These are phyloP conservation scores for Penaeus chinensis DNA, from an alignment of 1,140 invertebrate species.

Conservation along the genomic window DNA sequence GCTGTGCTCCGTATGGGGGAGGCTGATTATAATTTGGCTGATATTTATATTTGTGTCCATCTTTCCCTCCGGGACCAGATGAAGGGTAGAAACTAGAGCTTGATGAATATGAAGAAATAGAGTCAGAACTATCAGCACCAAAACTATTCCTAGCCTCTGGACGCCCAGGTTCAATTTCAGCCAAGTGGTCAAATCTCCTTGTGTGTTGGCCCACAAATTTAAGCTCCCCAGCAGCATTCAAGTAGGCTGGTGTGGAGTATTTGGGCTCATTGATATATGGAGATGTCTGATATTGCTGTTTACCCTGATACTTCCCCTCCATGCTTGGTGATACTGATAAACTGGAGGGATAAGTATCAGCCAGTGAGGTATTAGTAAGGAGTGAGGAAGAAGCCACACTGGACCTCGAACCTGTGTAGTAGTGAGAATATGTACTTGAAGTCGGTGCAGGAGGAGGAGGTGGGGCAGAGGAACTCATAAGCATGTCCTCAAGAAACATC, in stretches of 20 bases:
- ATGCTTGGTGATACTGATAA: conserved; percentile 46
- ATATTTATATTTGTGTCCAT: conserved; percentile 53
- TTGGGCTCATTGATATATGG: conserved; percentile 59
- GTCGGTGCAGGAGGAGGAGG: conserved; percentile 62
- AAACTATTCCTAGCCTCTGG: conserved; percentile 55
- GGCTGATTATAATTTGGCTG: conserved; percentile 38
- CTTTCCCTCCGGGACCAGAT: conserved; percentile 58
- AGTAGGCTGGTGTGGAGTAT: conserved; percentile 57
- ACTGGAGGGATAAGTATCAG: conserved; percentile 50
- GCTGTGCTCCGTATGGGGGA: conserved; percentile 37
- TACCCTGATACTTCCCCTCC: conserved; percentile 40
- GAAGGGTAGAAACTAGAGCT: conserved; percentile 63
- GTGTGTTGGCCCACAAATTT: conserved; percentile 59
- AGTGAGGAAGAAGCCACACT: conserved; percentile 54
- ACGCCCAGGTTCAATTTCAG: conserved; percentile 53
- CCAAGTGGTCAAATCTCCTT: conserved; percentile 53
- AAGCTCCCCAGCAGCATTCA: conserved; percentile 62
- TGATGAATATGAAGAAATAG: conserved; percentile 63
- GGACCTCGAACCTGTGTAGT: conserved; percentile 50
- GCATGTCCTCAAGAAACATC: conserved; percentile 49
- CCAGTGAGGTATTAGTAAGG: conserved; percentile 44
- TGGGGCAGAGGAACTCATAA: conserved; percentile 56
- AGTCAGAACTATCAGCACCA: conserved; percentile 64
- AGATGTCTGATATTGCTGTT: conserved; percentile 43
- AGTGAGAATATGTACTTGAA: conserved; percentile 61